Evolutionary conservation across 92 coral and sea anemone species (phyloP).

Genomic region (Muricea muricata): DNA sequence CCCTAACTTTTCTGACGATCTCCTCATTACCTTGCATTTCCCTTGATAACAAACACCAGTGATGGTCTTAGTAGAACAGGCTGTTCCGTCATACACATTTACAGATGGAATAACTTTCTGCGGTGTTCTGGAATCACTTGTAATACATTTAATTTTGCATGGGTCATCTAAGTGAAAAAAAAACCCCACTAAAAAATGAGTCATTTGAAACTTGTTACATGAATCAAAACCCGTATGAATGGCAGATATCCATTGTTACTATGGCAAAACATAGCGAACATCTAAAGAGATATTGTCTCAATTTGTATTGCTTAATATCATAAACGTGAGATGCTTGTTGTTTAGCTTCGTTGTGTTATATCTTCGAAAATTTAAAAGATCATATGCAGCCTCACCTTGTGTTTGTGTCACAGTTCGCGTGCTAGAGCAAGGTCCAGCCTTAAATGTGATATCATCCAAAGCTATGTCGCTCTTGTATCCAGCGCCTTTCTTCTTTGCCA

Average conservation of each 20-base stretch:
- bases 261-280: too few relatives aligned
- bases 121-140: conserved; percentile 2
- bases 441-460: neutral
- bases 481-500: neutral
- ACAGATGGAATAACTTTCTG: neutral
- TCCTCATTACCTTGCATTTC: conserved; percentile 12
- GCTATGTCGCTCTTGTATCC: conserved; percentile 4
- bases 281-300: too few relatives aligned
- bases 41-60: conserved; percentile 17
- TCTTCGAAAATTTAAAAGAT: too few relatives aligned
- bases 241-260: too few relatives aligned
- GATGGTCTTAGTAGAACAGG: neutral
- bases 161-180: neutral
- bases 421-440: neutral
- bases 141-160: conserved; percentile 10
- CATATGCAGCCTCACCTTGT: neutral
- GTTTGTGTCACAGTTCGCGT: neutral
- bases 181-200: neutral
- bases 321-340: too few relatives aligned
- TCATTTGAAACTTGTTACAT: neutral
- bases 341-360: too few relatives aligned
- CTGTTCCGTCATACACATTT: neutral
- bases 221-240: too few relatives aligned
- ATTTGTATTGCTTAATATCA: too few relatives aligned
- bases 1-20: neutral